Base-by-base conservation (phyloP, 2,797 vertebrate species). In the Tachyglossus aculeatus region DNA sequence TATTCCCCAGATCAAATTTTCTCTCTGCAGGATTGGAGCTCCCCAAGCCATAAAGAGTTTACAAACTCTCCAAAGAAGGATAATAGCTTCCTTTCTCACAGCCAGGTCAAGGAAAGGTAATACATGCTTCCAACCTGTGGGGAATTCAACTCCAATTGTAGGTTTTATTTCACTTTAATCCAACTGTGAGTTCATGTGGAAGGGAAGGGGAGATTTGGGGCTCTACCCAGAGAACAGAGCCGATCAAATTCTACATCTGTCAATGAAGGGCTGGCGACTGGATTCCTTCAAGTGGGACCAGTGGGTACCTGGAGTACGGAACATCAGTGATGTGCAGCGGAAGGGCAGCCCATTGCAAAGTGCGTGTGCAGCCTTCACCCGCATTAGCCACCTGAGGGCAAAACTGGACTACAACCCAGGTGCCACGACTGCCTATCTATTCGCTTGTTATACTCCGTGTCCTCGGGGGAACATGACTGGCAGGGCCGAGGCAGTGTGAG, bases 81-180 rank as follows among this genome's bases (percentile, higher is more conserved):
- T 91, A 92, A 91, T 90, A 88, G 89, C 90, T 90, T 93, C 90
- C 89, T 86, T 88, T 86, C 88, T 86, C 79, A 43, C 36, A 67
- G 87, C 81, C 11, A 44, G 82, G 88, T 91, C 89, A 86, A 40
- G 36, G 73, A 82, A 80, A 90, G 88, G 91, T 78, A 90, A 88
- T 77, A 89, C 85, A 89, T 93, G 92, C 90, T 93, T 93, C 89
- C 87, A 93, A 92, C 93, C 90, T 91, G 82, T 87, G 90, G 88
- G 81, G 89, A 90, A 89, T 85, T 89, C 77, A 86, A 88, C 83
- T 89, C 86, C 64, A 85, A 90, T 87, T 82, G 85, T 86, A 85
- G 86, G 73, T 85, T 92, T 92, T 89, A 92, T 91, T 91, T 90
- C 83, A 81, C 83, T 89, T 85, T 92, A 92, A 93, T 93, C 90